Conservation (phyloP, 2,797 vertebrate species). For the Catamblyrhynchus diadema region DNA sequence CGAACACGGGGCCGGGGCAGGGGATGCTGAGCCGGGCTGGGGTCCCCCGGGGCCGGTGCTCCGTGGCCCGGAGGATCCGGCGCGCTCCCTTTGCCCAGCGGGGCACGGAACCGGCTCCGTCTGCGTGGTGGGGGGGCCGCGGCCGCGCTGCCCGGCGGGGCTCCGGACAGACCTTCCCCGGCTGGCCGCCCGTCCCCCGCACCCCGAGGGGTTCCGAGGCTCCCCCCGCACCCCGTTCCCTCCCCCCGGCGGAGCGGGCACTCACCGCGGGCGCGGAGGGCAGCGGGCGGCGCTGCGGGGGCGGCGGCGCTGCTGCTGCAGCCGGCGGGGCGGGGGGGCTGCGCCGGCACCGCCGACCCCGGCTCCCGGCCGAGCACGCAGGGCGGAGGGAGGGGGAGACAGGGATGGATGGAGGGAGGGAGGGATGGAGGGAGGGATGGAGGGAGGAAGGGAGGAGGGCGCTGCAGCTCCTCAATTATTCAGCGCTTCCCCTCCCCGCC, state of each 20-base stretch:
- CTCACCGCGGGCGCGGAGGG: constrained; percentile 9
- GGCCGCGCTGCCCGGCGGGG: background rate
- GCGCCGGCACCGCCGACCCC: background rate
- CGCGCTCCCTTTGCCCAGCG: background rate
- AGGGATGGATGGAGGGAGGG: background rate
- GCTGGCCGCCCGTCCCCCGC: background rate
- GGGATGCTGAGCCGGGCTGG: background rate
- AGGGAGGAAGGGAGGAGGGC: constrained; percentile 1
- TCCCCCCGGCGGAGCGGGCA: background rate
- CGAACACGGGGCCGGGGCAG: background rate
- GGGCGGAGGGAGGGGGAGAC: background rate
- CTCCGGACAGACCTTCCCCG: background rate
- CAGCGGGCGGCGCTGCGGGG: background rate
- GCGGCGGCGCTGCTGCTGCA: background rate
- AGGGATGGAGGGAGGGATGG: background rate
- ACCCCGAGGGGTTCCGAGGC: background rate
- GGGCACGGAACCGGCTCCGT: background rate
- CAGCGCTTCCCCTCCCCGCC: constrained; percentile 50
- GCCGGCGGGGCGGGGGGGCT: background rate
- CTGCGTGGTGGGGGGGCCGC: background rate
- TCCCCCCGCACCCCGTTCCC: background rate
- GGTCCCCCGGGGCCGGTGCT: background rate
- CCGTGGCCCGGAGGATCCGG: background rate
- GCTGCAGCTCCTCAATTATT: constrained; percentile 75
- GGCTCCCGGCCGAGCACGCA: background rate